Percentiles rank a stretch among this genome's conserved stretches.
These are phyloP conservation scores for Alloplasta piceator DNA, from an alignment of 2,888 invertebrate species.

Conservation along the genomic window DNA sequence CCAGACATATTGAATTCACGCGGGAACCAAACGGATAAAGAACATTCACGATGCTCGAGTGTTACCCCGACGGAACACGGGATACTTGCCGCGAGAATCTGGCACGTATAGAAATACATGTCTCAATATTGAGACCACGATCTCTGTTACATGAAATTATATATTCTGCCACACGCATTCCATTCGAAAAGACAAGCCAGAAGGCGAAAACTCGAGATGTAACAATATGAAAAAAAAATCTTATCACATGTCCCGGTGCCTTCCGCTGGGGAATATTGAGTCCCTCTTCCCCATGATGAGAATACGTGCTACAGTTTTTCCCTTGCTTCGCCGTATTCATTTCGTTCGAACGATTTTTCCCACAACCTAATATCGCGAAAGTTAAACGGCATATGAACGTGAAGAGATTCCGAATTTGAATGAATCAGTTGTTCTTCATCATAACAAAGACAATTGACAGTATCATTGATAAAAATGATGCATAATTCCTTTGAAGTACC, in stretches of 20 bases:
- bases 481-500: no score
- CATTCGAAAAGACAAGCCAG: background rate
- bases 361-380: slow-evolving; percentile 9
- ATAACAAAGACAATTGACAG: no score
- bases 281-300: slow-evolving; percentile 35
- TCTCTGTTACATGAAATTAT: slow-evolving; percentile 27
- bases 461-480: no score
- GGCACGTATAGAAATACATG: slow-evolving; percentile 22
- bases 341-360: slow-evolving; percentile 11
- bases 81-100: slow-evolving; percentile 2
- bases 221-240: slow-evolving; percentile 47
- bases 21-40: background rate
- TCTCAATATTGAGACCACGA: slow-evolving; percentile 46
- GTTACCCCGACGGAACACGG: slow-evolving; percentile 46
- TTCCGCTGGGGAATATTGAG: slow-evolving; percentile 43
- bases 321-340: background rate
- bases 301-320: slow-evolving; percentile 51
- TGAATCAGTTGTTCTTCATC: no score
- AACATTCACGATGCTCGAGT: background rate
- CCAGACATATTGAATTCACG: background rate
- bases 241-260: slow-evolving; percentile 3
- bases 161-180: background rate
- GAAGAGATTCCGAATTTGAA: no score
- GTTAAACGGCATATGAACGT: background rate
- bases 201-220: slow-evolving; percentile 17